Conservation (phyloP, 2,888 invertebrate species). For the Meganola albula region DNA sequence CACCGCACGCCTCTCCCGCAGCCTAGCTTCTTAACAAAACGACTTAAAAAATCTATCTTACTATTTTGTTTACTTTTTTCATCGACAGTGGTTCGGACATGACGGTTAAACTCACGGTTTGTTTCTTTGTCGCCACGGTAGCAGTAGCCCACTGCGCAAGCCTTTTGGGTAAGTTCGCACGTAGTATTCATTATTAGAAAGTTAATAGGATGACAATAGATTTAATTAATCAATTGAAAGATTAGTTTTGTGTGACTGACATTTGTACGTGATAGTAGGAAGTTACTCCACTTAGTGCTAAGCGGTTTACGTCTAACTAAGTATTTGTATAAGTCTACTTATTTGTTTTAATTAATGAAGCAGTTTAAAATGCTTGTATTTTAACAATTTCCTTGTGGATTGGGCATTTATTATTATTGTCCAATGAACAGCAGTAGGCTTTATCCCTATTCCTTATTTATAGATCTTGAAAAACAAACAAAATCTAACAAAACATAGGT, state of each 20-base stretch:
- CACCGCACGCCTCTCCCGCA: constrained; percentile 57
- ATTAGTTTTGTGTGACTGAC: constrained; percentile 26
- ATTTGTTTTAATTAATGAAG: constrained; percentile 14
- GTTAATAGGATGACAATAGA: constrained; percentile 22
- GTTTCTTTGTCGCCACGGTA: constrained; percentile 45
- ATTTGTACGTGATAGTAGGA: constrained; percentile 18
- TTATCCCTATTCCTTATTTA: too few relatives aligned
- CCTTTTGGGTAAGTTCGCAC: constrained; percentile 66
- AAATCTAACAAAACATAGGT: too few relatives aligned
- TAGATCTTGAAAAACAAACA: too few relatives aligned
- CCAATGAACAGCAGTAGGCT: too few relatives aligned
- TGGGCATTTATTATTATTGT: too few relatives aligned
- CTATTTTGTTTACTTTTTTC: constrained; percentile 23
- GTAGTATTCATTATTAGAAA: constrained; percentile 21
- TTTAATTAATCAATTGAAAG: too few relatives aligned
- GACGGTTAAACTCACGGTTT: constrained; percentile 59
- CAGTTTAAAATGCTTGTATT: constrained; percentile 3
- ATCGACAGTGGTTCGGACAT: constrained; percentile 40
- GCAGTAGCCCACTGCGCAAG: constrained; percentile 52
- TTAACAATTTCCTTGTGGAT: too few relatives aligned
- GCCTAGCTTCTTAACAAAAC: constrained; percentile 38
- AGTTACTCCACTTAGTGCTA: too few relatives aligned
- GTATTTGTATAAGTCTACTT: constrained; percentile 18
- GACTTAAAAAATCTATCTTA: constrained; percentile 38
- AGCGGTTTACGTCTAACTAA: too few relatives aligned